A percentile compares a stretch with the other conserved stretches of the same genome.
phyloP scores from a whole-genome alignment of 2,888 invertebrate species.

The Protonemura montana region DNA sequence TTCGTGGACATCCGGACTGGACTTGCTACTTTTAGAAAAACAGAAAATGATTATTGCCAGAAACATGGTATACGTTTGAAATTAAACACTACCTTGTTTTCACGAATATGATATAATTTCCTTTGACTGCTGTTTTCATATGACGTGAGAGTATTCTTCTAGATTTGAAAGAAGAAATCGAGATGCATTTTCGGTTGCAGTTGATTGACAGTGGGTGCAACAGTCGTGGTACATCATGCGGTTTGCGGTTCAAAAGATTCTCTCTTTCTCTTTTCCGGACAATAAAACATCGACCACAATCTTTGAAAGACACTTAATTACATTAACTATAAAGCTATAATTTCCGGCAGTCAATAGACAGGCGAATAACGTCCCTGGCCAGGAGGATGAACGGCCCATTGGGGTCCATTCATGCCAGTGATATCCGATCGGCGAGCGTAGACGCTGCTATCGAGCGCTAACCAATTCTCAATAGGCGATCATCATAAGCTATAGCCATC shows the following conservation, averaged over 20 bases:
- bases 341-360: slow-evolving; percentile 40
- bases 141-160: not conserved
- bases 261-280: slow-evolving; percentile 22
- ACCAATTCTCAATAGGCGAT: slow-evolving; percentile 34
- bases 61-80: no score
- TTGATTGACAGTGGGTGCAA: slow-evolving; percentile 34
- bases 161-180: slow-evolving; percentile 19
- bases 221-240: not conserved
- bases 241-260: slow-evolving; percentile 24
- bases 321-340: slow-evolving; percentile 43
- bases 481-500: not conserved
- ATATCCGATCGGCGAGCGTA: slow-evolving; percentile 16
- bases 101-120: no score
- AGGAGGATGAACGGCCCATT: not conserved
- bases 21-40: no score
- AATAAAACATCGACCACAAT: slow-evolving; percentile 24
- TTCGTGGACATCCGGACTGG: no score
- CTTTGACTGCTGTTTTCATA: no score
- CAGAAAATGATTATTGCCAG: no score
- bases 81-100: no score
- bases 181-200: slow-evolving; percentile 24
- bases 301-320: slow-evolving; percentile 41
- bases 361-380: not conserved
- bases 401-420: slow-evolving; percentile 16
- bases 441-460: slow-evolving; percentile 18